These are phyloP conservation scores for Cryptus armator DNA, from an alignment of 2,888 invertebrate genomes.

Conservation along the genomic window DNA sequence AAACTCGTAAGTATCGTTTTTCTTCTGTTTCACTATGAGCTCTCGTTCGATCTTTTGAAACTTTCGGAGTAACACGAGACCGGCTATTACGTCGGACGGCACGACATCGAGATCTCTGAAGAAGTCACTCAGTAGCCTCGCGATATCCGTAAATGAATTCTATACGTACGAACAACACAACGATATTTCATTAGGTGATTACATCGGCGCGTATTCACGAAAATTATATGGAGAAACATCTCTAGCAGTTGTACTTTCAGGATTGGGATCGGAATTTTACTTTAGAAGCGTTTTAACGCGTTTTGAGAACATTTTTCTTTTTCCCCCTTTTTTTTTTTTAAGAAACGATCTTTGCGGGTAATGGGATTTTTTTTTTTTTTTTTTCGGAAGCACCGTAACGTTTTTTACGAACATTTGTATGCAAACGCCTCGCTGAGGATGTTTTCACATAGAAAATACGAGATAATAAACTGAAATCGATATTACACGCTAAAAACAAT, in stretches of 20 bases:
- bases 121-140: slow-evolving; percentile 93
- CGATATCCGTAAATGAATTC: slow-evolving; percentile 95
- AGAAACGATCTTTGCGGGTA: neutral
- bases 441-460: no score
- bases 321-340: neutral
- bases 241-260: neutral
- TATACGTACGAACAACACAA: slow-evolving; percentile 79
- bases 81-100: slow-evolving; percentile 94
- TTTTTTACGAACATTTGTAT: neutral
- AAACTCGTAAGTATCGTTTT: slow-evolving; percentile 94
- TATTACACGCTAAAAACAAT: neutral
- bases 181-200: neutral
- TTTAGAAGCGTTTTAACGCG: neutral
- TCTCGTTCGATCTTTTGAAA: slow-evolving; percentile 93
- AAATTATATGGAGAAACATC: neutral
- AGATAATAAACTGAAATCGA: neutral
- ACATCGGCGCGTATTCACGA: no score
- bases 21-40: slow-evolving; percentile 90
- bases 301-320: neutral
- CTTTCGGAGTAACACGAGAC: slow-evolving; percentile 91
- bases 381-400: neutral
- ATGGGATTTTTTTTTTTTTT: neutral
- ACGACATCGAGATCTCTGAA: slow-evolving; percentile 95
- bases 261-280: neutral
- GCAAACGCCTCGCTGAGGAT: no score